Evolutionary conservation across 2,888 invertebrate species (phyloP), one percentile per base, ranked within the genome.

Genomic region (Caenorhabditis doughertyi): DNA sequence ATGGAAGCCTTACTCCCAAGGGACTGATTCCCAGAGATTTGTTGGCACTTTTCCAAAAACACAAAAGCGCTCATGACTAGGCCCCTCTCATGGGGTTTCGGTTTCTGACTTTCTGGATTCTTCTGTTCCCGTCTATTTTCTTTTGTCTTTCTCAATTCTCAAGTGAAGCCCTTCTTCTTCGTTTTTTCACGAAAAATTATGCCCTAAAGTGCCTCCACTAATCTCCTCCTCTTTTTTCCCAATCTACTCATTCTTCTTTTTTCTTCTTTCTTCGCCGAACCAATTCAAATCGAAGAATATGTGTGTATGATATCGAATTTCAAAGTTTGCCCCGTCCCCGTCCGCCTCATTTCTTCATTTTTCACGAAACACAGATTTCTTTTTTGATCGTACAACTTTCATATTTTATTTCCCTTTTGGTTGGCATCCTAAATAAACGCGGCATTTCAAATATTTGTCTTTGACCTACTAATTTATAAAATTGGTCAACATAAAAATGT

Each of bases 271-370:
- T 44, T 23, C 18, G 16, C 18, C 27, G n/a, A 18, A 5, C 35
- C 67, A 68, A 53, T 62, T 32, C 58, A 35, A 60, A 60, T 60
- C 60, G 42, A 25, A 58, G 55, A 55, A 55, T 56, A n/a, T n/a
- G n/a, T n/a, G n/a, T n/a, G 42, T 25, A 25, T 16, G 60, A 64
- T 73, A 65, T 73, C 73, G 18, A 65, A 42, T 73, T 73, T 65
- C 73, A 73, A 73, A 44, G 73, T 73, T 73, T 73, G 73, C 29
- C 62, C 9, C n/a, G n/a, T 73, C 42, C 23, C 29, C 35, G 23
- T 47, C 13, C 23, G 35, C 11, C 27, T n/a, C 35, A 39, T 11
- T 11, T 35, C 8, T 25, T 39, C 39, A 39, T 47, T 47, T 47
- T 3, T 42, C 44, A 18, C 3, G 44, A 39, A 51, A 51, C 51